Percentiles rank a stretch among this genome's conserved stretches.
Conservation (phyloP, 1,140 invertebrate genomes). For the Eufriesea mexicana region DNA sequence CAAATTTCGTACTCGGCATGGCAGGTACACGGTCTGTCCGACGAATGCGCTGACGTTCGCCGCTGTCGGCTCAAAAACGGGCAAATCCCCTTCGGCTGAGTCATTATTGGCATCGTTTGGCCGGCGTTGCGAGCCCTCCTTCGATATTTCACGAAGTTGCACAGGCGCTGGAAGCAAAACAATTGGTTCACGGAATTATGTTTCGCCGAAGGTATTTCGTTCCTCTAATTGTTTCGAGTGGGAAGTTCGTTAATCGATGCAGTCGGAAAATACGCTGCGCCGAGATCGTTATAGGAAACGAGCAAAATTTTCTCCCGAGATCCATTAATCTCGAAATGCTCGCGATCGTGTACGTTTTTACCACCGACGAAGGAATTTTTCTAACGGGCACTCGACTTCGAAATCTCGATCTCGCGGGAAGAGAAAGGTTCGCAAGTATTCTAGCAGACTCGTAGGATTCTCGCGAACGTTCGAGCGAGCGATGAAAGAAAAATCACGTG, state of each 20-base stretch:
- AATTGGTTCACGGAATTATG: slow-evolving; percentile 5
- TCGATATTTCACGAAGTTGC: slow-evolving; percentile 65
- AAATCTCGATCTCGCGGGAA: background rate
- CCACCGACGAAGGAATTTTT: slow-evolving; percentile 11
- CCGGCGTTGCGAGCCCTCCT: slow-evolving; percentile 59
- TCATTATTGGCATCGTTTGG: slow-evolving; percentile 64
- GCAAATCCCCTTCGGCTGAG: slow-evolving; percentile 66
- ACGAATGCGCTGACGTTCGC: slow-evolving; percentile 82
- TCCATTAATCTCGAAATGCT: slow-evolving; percentile 27
- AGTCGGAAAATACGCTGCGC: background rate
- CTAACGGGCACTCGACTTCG: background rate
- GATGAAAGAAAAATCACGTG: slow-evolving; percentile 1
- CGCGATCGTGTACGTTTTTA: background rate
- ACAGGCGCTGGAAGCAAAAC: slow-evolving; percentile 69
- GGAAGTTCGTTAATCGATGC: background rate
- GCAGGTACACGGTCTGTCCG: slow-evolving; percentile 85
- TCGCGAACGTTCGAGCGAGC: too few species aligned
- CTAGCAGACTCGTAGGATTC: background rate
- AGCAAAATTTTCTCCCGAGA: background rate
- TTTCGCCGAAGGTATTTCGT: background rate
- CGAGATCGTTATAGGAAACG: background rate
- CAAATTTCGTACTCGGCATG: slow-evolving; percentile 85
- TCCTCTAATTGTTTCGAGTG: background rate
- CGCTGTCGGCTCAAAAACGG: slow-evolving; percentile 80
- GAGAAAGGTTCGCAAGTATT: background rate